phyloP scores from a whole-genome alignment of 1,140 invertebrate species.

The Proctacanthus coquilletti region DNA sequence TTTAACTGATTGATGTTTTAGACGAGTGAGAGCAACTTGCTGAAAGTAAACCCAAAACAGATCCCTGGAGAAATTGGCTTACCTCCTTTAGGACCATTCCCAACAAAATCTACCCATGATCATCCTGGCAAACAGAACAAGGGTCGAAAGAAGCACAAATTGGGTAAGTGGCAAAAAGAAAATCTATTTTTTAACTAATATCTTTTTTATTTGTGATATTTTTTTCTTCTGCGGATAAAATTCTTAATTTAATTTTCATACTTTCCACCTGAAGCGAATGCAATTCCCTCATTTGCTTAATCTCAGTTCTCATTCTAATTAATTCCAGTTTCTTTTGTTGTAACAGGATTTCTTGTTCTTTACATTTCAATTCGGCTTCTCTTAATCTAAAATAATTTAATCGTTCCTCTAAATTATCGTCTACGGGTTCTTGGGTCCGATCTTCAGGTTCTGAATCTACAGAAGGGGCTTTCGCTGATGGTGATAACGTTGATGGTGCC shows the following conservation, averaged over 20 bases:
- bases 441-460: no score
- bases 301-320: slow-evolving; percentile 22
- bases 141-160: slow-evolving; percentile 32
- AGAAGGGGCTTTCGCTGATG: no score
- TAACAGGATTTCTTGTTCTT: slow-evolving; percentile 22
- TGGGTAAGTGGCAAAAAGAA: slow-evolving; percentile 20
- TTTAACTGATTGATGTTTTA: slow-evolving; percentile 5
- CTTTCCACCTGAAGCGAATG: slow-evolving; percentile 24
- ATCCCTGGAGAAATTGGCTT: slow-evolving; percentile 35
- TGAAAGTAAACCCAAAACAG: slow-evolving; percentile 60
- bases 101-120: slow-evolving; percentile 15
- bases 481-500: no score
- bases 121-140: slow-evolving; percentile 23
- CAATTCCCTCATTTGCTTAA: slow-evolving; percentile 24
- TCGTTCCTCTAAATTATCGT: slow-evolving; percentile 23
- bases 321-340: slow-evolving; percentile 25
- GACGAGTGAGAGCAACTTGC: slow-evolving; percentile 38
- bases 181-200: background rate
- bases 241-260: slow-evolving; percentile 26
- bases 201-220: background rate
- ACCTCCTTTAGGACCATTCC: slow-evolving; percentile 19
- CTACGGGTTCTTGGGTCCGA: no score
- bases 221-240: slow-evolving; percentile 27
- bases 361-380: slow-evolving; percentile 24
- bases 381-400: slow-evolving; percentile 24